A percentile compares a stretch with the other conserved stretches of the same genome.
phyloP scores from a whole-genome alignment of 2,888 invertebrate species.

The Leptinotarsa haldemani region DNA sequence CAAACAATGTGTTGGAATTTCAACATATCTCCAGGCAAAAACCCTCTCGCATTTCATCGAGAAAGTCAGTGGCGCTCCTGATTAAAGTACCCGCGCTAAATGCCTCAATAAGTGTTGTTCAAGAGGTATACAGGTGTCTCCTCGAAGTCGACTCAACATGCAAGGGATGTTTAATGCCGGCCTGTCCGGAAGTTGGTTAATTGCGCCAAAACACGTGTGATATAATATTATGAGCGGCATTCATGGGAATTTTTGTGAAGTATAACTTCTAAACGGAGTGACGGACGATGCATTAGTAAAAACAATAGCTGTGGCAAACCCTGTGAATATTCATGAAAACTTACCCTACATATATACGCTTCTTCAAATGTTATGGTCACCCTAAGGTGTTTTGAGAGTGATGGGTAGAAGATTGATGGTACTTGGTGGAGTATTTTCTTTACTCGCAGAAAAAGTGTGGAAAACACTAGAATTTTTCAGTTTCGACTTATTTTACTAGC shows the following conservation, averaged over 20 bases:
- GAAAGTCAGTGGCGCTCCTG: slow-evolving; percentile 8
- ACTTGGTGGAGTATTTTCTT: too few relatives aligned
- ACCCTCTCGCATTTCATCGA: neutral
- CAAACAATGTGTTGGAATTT: too few relatives aligned
- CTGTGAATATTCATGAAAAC: neutral
- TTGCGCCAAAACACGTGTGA: slow-evolving; percentile 59
- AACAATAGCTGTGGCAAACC: slow-evolving; percentile 2
- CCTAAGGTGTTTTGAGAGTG: neutral
- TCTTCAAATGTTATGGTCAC: too few relatives aligned
- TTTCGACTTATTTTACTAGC: too few relatives aligned
- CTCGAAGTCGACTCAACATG: slow-evolving; percentile 46
- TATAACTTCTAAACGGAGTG: neutral
- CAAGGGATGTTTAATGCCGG: slow-evolving; percentile 59
- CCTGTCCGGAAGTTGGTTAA: slow-evolving; percentile 63
- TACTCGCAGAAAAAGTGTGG: too few relatives aligned
- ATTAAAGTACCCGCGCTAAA: slow-evolving; percentile 40
- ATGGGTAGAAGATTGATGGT: neutral
- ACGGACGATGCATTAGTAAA: neutral
- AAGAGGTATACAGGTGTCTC: slow-evolving; percentile 44
- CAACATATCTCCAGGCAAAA: too few relatives aligned
- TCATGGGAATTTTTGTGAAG: slow-evolving; percentile 25
- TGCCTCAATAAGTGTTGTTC: slow-evolving; percentile 37
- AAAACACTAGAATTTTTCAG: too few relatives aligned
- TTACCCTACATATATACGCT: neutral
- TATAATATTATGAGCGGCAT: slow-evolving; percentile 26